Evolutionary conservation across 35 echinoderm and acorn worm species (phyloP), one percentile per base, ranked within the genome.

Genomic region (Lytechinus pictus): DNA sequence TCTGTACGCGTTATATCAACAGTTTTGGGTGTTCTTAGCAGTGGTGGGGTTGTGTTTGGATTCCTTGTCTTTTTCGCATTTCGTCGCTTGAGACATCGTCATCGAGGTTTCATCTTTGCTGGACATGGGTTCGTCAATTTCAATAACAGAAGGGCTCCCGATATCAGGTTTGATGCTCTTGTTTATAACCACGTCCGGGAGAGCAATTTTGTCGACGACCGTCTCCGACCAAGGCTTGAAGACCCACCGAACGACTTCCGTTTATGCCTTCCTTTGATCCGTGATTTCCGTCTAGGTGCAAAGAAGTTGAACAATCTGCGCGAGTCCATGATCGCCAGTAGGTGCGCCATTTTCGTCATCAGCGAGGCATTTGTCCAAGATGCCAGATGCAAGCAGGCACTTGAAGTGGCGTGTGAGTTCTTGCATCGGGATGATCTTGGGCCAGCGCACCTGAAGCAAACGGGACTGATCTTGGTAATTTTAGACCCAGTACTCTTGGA

Each of bases 331-430:
- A 57, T 93, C 27, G 10, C 92, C 53, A 93, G 92, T 93, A 13
- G 92, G 11, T 55, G 92, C 57, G 92, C 92, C 52, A 28, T 93
- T 10, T 93, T 93, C 54, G 92, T 93, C 52, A 93, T 93, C 92
- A 93, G 92, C n/a, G 92, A 93, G 54, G 54, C 14, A 28, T 93
- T 93, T 12, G 52, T 93, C 12, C 92, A 55, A 57, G 92, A 93
- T 55, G 92, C 92, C 5, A 53, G 54, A 10, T 57, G 92, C 53
- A 93, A 57, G 28, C 92, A 93, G 54, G 92, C 92, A 14, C 92
- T 93, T 10, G 92, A 93, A 93, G 92, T 93, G 14, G 92, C 92
- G 9, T 93, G 92, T 24, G 92, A 93, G n/a, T 93, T 55, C 92
- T 44, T 93, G n/a, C 92, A 93, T 24, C 92, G 92, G 19, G 92